phyloP scores from a whole-genome alignment of 2,113 vertebrate genomes.

The Pituophis catenifer region DNA sequence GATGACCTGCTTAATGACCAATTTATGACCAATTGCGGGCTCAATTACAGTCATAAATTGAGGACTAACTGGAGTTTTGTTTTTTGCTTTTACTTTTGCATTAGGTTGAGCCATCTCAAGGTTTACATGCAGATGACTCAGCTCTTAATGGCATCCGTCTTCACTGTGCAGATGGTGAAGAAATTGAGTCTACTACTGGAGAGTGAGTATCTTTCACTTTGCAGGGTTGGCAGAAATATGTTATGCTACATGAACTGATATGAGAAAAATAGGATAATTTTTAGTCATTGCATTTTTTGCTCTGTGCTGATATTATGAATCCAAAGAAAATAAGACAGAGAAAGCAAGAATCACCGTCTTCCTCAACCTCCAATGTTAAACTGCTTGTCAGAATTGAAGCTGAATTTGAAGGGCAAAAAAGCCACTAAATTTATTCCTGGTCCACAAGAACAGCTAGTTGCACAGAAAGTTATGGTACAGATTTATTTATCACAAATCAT shows the following conservation, averaged over 20 bases:
- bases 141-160: not conserved
- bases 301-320: not conserved
- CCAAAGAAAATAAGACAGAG: not conserved
- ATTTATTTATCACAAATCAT: not conserved
- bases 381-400: not conserved
- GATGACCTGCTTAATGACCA: too few relatives aligned
- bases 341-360: not conserved
- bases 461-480: not conserved
- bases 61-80: not conserved
- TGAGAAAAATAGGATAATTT: not conserved
- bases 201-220: not conserved
- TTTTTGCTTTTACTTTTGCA: not conserved
- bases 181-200: not conserved
- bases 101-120: not conserved
- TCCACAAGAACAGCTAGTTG: not conserved
- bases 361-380: not conserved
- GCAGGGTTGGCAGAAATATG: not conserved
- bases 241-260: not conserved
- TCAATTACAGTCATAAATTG: too few relatives aligned
- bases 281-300: not conserved
- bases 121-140: not conserved
- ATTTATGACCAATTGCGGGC: too few relatives aligned
- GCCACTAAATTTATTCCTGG: not conserved
- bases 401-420: not conserved
- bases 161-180: too few relatives aligned